A percentile compares a stretch with the other conserved stretches of the same genome.
phyloP scores from a whole-genome alignment of 2,888 invertebrate species.

The Drosophila colorata region DNA sequence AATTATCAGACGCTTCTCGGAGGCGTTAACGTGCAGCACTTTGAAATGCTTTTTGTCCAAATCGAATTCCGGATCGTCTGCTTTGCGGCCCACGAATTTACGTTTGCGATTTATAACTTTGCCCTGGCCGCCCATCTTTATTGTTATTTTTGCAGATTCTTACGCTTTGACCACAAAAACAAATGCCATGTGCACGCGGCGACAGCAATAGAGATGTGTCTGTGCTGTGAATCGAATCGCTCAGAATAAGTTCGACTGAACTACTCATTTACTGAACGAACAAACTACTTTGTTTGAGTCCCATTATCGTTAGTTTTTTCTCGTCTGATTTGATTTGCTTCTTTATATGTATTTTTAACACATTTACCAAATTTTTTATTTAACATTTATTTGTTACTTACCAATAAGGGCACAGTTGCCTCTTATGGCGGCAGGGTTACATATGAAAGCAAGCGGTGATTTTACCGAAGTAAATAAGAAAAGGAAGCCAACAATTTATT shows the following conservation, averaged over 20 bases:
- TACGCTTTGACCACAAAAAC: constrained; percentile 37
- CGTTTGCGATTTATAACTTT: constrained; percentile 82
- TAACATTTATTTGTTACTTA: no score
- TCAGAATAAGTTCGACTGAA: not conserved
- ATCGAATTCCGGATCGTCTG: constrained; percentile 92
- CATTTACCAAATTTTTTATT: no score
- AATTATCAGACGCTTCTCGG: constrained; percentile 96
- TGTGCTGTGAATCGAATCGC: no score
- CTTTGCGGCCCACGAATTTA: constrained; percentile 81
- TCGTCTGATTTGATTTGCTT: no score
- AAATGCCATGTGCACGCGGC: constrained; percentile 51
- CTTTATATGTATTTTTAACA: no score
- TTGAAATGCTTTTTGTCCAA: constrained; percentile 91
- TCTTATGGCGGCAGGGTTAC: no score
- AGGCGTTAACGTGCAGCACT: constrained; percentile 91
- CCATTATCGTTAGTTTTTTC: no score
- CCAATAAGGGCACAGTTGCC: no score
- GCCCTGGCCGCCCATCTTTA: constrained; percentile 81
- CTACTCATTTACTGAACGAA: not conserved
- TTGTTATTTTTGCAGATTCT: not conserved
- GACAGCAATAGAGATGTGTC: constrained; percentile 24
- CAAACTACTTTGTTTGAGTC: not conserved
- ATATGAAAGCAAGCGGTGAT: no score
- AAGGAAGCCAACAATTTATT: no score
- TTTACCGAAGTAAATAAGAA: no score